These are phyloP conservation scores for Nymphalis polychloros DNA, from an alignment of 2,888 invertebrate genomes.

Conservation along the genomic window DNA sequence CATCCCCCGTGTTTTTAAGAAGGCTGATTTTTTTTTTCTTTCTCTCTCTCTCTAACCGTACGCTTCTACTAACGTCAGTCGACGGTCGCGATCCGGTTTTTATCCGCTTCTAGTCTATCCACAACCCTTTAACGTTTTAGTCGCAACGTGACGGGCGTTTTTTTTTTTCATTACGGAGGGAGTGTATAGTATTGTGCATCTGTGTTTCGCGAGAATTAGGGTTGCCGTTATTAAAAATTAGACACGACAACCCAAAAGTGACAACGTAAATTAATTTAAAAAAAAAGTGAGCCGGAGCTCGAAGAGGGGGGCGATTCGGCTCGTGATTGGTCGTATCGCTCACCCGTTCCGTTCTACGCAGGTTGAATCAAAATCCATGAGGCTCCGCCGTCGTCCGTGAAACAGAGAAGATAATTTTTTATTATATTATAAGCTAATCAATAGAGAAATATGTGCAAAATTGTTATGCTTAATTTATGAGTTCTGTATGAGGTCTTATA, in stretches of 20 bases:
- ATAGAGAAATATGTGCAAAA: conserved; percentile 46
- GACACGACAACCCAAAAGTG: conserved; percentile 51
- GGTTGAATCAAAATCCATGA: conserved; percentile 80
- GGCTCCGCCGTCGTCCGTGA: conserved; percentile 39
- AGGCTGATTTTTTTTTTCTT: conserved; percentile 55
- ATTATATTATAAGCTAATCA: conserved; percentile 34
- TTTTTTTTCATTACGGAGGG: conserved; percentile 64
- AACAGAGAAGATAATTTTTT: conserved; percentile 39
- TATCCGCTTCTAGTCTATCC: conserved; percentile 67
- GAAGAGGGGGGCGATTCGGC: conserved; percentile 77
- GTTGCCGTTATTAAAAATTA: conserved; percentile 47
- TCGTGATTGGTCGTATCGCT: conserved; percentile 68
- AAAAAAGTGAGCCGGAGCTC: conserved; percentile 63
- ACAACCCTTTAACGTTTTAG: conserved; percentile 72
- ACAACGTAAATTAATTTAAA: conserved; percentile 24
- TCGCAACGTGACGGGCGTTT: conserved; percentile 71
- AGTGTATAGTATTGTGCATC: conserved; percentile 80
- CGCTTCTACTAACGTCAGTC: conserved; percentile 76
- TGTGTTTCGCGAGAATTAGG: conserved; percentile 63
- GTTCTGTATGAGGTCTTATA: conserved; percentile 30
- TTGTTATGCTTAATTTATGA: conserved; percentile 46
- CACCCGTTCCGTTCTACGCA: conserved; percentile 78
- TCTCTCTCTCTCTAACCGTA: conserved; percentile 61
- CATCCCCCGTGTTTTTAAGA: conserved; percentile 71
- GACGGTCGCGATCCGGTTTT: conserved; percentile 59